These are phyloP conservation scores for Sinocyclocheilus maitianheensis DNA, from an alignment of 2,113 vertebrate species.

Conservation along the genomic window DNA sequence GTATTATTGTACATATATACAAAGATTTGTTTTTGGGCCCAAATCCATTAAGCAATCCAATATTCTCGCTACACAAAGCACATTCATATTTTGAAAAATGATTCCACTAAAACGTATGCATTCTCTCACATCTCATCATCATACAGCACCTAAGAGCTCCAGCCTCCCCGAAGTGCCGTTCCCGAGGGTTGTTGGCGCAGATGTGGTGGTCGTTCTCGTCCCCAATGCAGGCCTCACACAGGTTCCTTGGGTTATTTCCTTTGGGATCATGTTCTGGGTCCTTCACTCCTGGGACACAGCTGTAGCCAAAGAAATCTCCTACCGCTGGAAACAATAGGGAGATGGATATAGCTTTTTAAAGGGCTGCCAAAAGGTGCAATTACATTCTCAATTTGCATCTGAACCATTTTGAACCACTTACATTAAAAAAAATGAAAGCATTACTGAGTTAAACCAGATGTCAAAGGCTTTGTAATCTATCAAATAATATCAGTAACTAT, in stretches of 20 bases:
- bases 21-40: background rate
- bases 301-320: slow-evolving; percentile 81
- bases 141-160: slow-evolving; percentile 75
- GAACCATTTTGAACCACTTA: background rate
- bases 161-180: slow-evolving; percentile 77
- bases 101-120: background rate
- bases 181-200: slow-evolving; percentile 74
- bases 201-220: slow-evolving; percentile 80
- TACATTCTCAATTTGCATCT: background rate
- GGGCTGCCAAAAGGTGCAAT: background rate
- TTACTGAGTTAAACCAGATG: background rate
- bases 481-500: background rate
- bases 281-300: slow-evolving; percentile 78
- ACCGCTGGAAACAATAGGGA: slow-evolving; percentile 64
- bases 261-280: slow-evolving; percentile 76
- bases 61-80: background rate
- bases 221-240: slow-evolving; percentile 81
- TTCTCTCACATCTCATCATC: slow-evolving; percentile 28
- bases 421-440: background rate
- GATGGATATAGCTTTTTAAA: background rate
- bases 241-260: slow-evolving; percentile 80
- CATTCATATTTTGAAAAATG: background rate
- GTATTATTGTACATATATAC: background rate
- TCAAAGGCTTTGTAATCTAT: background rate
- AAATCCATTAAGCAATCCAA: background rate